Conservation (phyloP, 2,888 invertebrate genomes). For the Synanthedon myopaeformis region DNA sequence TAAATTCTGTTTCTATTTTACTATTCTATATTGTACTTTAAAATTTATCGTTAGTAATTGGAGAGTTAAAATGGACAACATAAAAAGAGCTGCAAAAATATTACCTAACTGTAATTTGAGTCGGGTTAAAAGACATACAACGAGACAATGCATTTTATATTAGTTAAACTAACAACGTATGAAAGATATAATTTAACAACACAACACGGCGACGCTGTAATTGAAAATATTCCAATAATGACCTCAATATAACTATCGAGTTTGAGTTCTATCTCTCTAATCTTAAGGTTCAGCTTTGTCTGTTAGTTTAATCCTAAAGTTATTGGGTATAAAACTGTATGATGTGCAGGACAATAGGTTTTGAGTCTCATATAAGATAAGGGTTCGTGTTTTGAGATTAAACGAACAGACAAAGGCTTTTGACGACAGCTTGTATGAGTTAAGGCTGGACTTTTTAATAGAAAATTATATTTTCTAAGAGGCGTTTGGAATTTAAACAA, state of each 20-base stretch:
- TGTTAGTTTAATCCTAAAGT: conserved; percentile 3
- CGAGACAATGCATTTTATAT: neutral
- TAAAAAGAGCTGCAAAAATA: too few relatives aligned
- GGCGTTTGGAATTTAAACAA: too few relatives aligned
- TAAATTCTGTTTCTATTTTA: too few relatives aligned
- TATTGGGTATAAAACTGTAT: conserved; percentile 21
- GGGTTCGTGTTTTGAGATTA: conserved; percentile 17
- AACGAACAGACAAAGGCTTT: conserved; percentile 15
- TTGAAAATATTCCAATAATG: conserved; percentile 25
- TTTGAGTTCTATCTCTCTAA: conserved; percentile 8
- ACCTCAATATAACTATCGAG: conserved; percentile 8
- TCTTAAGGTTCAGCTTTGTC: conserved; percentile 9
- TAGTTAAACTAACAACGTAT: neutral
- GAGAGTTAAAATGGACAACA: too few relatives aligned
- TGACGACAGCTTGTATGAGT: conserved; percentile 16
- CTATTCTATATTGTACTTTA: too few relatives aligned
- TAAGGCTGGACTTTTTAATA: conserved; percentile 1
- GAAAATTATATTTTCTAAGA: neutral
- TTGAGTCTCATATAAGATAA: conserved; percentile 17
- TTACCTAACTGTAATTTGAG: too few relatives aligned
- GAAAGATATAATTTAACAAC: conserved; percentile 24
- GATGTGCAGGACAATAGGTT: conserved; percentile 25
- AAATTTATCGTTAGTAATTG: too few relatives aligned
- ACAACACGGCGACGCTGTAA: conserved; percentile 16
- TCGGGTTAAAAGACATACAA: too few relatives aligned